Base-by-base conservation (phyloP, 2,113 vertebrate species). In the Sapajus apella region DNA sequence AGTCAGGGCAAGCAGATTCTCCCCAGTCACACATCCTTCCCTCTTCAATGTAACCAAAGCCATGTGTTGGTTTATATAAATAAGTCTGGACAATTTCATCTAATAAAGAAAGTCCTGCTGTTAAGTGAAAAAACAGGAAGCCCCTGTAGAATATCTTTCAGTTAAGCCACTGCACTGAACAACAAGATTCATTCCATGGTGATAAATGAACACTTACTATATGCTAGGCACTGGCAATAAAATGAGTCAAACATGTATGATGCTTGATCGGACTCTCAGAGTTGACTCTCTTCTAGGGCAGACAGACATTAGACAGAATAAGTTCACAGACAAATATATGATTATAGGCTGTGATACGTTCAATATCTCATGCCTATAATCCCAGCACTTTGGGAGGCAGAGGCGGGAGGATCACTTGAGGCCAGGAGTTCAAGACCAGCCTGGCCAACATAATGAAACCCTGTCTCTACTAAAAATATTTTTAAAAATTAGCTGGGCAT, bases 101-200 rank as follows among this genome's bases (percentile, higher is more conserved):
- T 85, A 66, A 40, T 72, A 56, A 87, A 87, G 94, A 8, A 55
- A 66, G 75, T 58, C 83, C 75, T 70, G 55, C 25, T 61, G 25
- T n/a, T 76, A 32, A 50, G 45, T 30, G 23, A 66, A 75, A 14
- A 32, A 66, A 73, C 12, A 16, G n/a, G 56, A 87, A 72, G 47
- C 8, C 13, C 30, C 56, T 14, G 10, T 13, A 30, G 32, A n/a
- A 80, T 13, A 1, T 32, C 14, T 68, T 85, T 77, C 77, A 66
- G 47, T 21, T 14, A 73, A 94, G 52, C 50, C 23, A 43, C 55
- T 47, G 21, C 17, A 50, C 7, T 72, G 25, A 16, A n/a, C 58
- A 58, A 43, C 18, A n/a, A 72, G n/a, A 47, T 43, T n/a, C 37
- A 55, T 21, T 27, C 50, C 43, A 0, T 2, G 47, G 43, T 66